phyloP scores from a whole-genome alignment of 64 coral and sea anemone species.

The Trachythela sp. region DNA sequence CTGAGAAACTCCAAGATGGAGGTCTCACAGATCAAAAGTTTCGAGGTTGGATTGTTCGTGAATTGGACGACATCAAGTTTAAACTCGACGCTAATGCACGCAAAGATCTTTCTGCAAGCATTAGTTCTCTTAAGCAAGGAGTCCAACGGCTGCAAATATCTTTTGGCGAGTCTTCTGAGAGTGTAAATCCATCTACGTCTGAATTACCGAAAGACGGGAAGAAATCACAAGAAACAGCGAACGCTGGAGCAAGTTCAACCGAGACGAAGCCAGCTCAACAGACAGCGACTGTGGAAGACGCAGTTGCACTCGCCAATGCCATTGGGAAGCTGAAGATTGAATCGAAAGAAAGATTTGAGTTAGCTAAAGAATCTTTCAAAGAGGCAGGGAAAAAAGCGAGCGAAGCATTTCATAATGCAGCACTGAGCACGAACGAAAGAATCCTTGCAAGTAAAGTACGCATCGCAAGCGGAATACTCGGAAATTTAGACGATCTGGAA shows the following conservation, averaged over 20 bases:
- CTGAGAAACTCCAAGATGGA: not conserved
- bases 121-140: not conserved
- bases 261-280: no score
- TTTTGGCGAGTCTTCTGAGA: not conserved
- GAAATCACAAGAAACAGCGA: no score
- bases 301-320: not conserved
- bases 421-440: not conserved
- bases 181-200: not conserved
- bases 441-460: not conserved
- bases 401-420: not conserved
- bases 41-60: not conserved
- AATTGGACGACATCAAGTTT: not conserved
- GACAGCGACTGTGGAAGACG: not conserved
- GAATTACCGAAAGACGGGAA: no score
- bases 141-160: not conserved
- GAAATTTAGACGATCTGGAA: not conserved
- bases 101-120: not conserved
- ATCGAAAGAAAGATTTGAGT: not conserved
- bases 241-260: no score
- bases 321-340: not conserved
- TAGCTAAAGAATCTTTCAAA: not conserved
- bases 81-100: not conserved
- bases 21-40: not conserved
- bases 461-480: not conserved
- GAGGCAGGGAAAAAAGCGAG: not conserved